phyloP scores from a whole-genome alignment of 2,888 invertebrate genomes.

The Toxonevra muliebris region DNA sequence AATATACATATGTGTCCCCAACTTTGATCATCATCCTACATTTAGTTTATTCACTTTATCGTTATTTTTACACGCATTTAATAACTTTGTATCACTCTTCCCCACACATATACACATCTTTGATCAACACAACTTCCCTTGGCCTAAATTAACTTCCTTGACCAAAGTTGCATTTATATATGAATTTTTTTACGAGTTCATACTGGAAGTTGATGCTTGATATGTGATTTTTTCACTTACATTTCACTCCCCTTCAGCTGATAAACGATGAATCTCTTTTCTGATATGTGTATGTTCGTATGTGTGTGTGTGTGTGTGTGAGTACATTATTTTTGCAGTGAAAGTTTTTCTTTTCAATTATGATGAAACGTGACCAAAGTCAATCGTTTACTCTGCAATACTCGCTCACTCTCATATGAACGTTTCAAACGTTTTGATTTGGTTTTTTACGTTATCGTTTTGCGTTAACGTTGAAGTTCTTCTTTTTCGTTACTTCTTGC shows the following conservation, averaged over 20 bases:
- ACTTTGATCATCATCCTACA: too few relatives aligned
- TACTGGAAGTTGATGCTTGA: too few relatives aligned
- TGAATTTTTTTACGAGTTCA: too few relatives aligned
- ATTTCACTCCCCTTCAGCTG: too few relatives aligned
- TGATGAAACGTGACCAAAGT: conserved; percentile 22
- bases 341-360: conserved; percentile 28
- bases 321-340: neutral
- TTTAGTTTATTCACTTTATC: neutral
- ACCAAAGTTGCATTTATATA: neutral
- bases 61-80: conserved; percentile 8
- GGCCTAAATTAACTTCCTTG: conserved; percentile 11
- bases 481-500: too few relatives aligned
- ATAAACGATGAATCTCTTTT: conserved; percentile 1
- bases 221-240: too few relatives aligned
- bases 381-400: neutral
- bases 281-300: neutral
- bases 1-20: too few relatives aligned
- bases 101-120: neutral
- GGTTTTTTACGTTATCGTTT: neutral
- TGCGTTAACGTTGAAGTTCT: neutral
- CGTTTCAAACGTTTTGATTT: conserved; percentile 9
- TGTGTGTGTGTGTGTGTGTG: neutral
- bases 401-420: neutral
- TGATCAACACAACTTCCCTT: conserved; percentile 10
- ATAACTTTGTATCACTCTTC: neutral